Evolutionary conservation across 35 echinoderm and acorn worm species (phyloP).

Genomic region (Apostichopus parvimensis): DNA sequence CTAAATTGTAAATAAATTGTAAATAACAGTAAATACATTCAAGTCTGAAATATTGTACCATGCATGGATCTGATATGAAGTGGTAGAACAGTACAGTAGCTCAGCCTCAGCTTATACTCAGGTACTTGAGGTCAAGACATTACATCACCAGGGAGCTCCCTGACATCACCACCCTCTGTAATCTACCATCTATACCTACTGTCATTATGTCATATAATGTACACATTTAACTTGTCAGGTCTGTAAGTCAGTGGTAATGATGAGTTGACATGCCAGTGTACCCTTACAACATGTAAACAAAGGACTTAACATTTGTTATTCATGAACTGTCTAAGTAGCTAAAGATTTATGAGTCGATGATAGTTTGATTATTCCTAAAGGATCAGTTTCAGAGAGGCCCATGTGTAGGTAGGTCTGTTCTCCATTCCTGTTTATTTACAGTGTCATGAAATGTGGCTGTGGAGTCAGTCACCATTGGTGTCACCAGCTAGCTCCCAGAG

Average conservation of each 20-base stretch:
- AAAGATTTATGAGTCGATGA: neutral
- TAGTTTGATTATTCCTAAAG: neutral
- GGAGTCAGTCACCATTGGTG: too few species aligned
- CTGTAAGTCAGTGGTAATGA: neutral
- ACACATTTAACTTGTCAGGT: neutral
- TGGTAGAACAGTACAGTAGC: too few species aligned
- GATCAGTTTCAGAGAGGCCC: neutral
- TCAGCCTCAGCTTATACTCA: too few species aligned
- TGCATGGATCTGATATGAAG: too few species aligned
- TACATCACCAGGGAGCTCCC: too few species aligned
- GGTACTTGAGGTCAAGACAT: too few species aligned
- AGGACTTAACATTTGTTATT: neutral
- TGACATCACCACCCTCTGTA: neutral
- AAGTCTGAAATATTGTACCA: too few species aligned
- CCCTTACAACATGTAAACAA: neutral
- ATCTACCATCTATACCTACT: neutral
- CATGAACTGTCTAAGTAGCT: neutral
- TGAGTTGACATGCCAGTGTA: neutral
- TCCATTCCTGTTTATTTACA: neutral
- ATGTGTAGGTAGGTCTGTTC: neutral
- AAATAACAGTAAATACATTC: too few species aligned
- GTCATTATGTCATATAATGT: neutral
- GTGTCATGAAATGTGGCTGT: too few species aligned
- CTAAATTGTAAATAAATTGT: too few species aligned
- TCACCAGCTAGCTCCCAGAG: too few species aligned